Conservation (phyloP, 1,140 invertebrate species). For the Mycetomoellerius zeteki region DNA sequence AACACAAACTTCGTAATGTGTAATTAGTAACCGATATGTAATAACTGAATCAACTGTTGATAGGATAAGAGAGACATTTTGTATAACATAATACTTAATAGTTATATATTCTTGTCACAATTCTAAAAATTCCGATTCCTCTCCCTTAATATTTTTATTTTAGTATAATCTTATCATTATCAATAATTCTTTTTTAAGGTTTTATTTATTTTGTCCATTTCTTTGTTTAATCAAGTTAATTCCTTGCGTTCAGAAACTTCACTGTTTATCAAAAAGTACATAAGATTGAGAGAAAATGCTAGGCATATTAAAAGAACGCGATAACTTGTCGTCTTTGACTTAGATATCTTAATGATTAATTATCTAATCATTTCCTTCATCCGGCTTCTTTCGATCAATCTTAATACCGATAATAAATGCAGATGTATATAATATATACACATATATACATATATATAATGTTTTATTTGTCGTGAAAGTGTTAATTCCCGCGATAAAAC, state of each 20-base stretch:
- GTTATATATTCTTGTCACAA: no score
- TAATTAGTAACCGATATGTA: no score
- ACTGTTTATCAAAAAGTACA: background rate
- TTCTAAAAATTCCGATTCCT: background rate
- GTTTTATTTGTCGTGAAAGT: background rate
- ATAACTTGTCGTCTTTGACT: conserved; percentile 3
- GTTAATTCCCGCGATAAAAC: background rate
- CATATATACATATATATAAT: background rate
- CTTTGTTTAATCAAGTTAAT: conserved; percentile 12
- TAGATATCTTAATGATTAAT: background rate
- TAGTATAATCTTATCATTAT: background rate
- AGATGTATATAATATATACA: background rate
- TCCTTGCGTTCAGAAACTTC: background rate
- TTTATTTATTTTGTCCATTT: background rate
- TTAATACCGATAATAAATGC: conserved; percentile 8
- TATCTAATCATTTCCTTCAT: conserved; percentile 21
- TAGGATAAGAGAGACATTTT: no score
- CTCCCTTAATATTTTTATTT: background rate
- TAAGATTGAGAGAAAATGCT: background rate
- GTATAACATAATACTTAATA: no score
- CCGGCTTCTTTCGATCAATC: background rate
- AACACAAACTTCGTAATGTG: no score
- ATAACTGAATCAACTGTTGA: no score
- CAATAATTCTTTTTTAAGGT: conserved; percentile 9
- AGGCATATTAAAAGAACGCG: conserved; percentile 11